Conservation (phyloP, 2,113 vertebrate species). For the Lynx canadensis region DNA sequence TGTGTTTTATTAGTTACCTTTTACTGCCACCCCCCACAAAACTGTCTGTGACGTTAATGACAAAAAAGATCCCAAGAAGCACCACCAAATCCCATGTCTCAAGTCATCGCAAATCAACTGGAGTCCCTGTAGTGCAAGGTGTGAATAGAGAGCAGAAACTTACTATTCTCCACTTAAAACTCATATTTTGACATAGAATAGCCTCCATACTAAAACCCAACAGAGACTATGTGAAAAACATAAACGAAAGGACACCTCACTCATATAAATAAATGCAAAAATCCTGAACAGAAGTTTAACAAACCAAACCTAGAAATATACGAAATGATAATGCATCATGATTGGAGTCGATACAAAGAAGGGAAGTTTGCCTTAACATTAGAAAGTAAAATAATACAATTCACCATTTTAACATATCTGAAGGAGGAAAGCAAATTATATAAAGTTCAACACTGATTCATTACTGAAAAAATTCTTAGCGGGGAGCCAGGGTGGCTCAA, state of each 20-base stretch:
- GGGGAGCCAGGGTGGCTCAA: no score
- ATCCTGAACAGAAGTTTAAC: neutral
- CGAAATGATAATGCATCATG: neutral
- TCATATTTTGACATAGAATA: neutral
- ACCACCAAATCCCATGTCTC: neutral
- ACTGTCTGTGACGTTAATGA: neutral
- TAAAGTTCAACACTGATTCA: neutral
- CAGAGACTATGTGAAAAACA: neutral
- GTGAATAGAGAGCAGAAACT: neutral
- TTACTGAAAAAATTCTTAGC: neutral
- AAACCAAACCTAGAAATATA: neutral
- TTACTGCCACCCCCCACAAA: neutral
- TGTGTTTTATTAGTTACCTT: neutral
- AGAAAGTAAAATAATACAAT: neutral
- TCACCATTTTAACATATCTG: neutral
- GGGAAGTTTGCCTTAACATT: neutral
- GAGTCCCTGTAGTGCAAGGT: neutral
- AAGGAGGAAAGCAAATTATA: neutral
- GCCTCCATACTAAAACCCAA: neutral
- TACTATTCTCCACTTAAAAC: neutral
- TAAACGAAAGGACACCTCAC: neutral
- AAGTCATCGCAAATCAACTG: neutral
- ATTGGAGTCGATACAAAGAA: neutral
- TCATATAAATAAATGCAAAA: neutral
- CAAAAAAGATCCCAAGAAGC: neutral